Percentiles rank a stretch among this genome's conserved stretches.
Conservation (phyloP, 2,113 vertebrate genomes). For the Larimichthys polyactis region DNA sequence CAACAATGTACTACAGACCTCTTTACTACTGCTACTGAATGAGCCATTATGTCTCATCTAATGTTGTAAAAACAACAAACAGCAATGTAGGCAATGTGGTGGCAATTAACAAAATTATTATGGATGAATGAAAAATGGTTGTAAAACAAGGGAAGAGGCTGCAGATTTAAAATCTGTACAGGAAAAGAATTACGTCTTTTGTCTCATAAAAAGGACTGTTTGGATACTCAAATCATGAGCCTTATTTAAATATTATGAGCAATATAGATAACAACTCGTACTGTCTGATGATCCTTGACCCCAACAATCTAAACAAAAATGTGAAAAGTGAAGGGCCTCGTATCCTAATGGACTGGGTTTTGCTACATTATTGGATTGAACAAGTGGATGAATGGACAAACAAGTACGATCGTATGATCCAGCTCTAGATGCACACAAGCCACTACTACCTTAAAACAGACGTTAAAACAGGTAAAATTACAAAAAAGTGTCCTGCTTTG, state of each 20-base stretch:
- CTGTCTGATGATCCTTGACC: background rate
- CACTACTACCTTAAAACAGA: slow-evolving; percentile 38
- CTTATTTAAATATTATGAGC: slow-evolving; percentile 20
- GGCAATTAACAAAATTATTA: background rate
- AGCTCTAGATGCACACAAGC: slow-evolving; percentile 26
- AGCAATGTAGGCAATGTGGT: slow-evolving; percentile 8
- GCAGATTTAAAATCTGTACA: slow-evolving; percentile 5
- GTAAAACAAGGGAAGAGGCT: slow-evolving; percentile 7
- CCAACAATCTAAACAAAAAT: background rate
- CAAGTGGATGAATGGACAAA: background rate
- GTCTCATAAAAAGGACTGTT: background rate
- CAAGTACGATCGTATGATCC: background rate
- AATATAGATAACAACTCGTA: slow-evolving; percentile 5
- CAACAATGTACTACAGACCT: background rate
- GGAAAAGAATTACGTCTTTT: slow-evolving; percentile 1
- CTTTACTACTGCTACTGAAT: background rate
- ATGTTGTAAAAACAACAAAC: background rate
- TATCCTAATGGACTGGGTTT: slow-evolving; percentile 10
- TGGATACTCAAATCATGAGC: background rate
- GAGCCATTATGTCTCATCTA: background rate
- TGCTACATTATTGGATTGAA: slow-evolving; percentile 29
- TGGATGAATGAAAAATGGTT: background rate
- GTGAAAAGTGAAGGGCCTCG: background rate
- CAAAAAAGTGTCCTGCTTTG: slow-evolving; percentile 44
- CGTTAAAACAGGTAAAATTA: slow-evolving; percentile 36